phyloP scores from a whole-genome alignment of 2,888 invertebrate genomes.

The Hermaeophaga mercurialis region DNA sequence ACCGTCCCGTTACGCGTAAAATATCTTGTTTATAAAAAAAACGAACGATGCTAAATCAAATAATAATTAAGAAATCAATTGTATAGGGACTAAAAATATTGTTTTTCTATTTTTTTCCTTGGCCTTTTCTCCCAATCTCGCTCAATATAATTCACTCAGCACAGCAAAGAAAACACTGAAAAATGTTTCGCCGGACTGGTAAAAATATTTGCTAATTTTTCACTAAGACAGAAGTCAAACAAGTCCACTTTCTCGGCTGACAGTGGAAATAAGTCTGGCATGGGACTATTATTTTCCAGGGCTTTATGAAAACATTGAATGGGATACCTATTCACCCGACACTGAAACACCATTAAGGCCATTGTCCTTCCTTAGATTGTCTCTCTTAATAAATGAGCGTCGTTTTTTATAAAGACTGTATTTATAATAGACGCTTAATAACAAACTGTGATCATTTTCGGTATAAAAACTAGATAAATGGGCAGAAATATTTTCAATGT shows the following conservation, averaged over 20 bases:
- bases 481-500: too few relatives aligned
- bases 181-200: conserved; percentile 5
- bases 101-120: not conserved
- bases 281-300: conserved; percentile 17
- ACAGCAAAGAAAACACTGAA: conserved; percentile 9
- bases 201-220: conserved; percentile 17
- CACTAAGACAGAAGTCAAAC: conserved; percentile 21
- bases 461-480: too few relatives aligned
- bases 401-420: not conserved
- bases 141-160: conserved; percentile 11
- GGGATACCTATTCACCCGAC: conserved; percentile 21
- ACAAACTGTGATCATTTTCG: too few relatives aligned
- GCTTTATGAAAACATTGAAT: conserved; percentile 22
- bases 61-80: too few relatives aligned
- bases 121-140: not conserved
- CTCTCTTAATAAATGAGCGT: conserved; percentile 10
- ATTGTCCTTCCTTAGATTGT: conserved; percentile 15
- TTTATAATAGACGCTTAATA: not conserved
- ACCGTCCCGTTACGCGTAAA: too few relatives aligned
- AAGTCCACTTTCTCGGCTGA: conserved; percentile 17
- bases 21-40: too few relatives aligned
- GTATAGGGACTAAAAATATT: not conserved
- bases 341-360: conserved; percentile 20
- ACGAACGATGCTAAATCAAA: too few relatives aligned
- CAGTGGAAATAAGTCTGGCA: conserved; percentile 19